phyloP scores from a whole-genome alignment of 2,113 vertebrate species.

The Pelusios castaneus region DNA sequence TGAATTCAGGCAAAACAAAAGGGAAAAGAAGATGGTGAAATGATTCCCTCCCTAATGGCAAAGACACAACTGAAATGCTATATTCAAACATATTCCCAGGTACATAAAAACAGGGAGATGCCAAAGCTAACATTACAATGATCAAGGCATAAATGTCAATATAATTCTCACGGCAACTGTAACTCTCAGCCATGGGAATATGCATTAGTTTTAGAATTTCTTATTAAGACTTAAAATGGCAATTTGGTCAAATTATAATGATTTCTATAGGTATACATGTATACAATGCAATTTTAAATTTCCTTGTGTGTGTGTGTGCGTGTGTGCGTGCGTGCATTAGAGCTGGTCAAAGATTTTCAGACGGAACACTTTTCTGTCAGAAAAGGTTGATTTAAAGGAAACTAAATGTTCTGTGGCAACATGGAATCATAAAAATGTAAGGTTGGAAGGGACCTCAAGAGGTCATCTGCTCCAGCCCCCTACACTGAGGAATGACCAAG shows the following conservation, averaged over 20 bases:
- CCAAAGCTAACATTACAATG: not conserved
- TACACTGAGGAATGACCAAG: not conserved
- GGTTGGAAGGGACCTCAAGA: not conserved
- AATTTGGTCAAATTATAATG: not conserved
- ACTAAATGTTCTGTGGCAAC: not conserved
- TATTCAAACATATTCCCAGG: not conserved
- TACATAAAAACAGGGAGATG: not conserved
- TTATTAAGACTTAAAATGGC: not conserved
- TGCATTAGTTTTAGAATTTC: not conserved
- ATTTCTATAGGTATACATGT: not conserved
- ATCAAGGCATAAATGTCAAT: not conserved
- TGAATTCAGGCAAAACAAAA: not conserved
- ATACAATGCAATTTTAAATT: not conserved
- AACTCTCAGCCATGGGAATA: not conserved
- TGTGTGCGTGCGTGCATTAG: not conserved
- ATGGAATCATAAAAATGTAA: not conserved
- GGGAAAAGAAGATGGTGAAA: not conserved
- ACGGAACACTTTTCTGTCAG: not conserved
- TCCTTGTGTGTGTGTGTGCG: too few relatives aligned
- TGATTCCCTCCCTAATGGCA: not conserved
- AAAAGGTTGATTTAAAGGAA: not conserved
- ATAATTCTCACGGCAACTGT: not conserved
- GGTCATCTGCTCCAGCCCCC: not conserved
- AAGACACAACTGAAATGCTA: not conserved
- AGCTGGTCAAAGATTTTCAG: not conserved